phyloP scores from a whole-genome alignment of 2,888 invertebrate species.

The Drosophila trichaetosa region DNA sequence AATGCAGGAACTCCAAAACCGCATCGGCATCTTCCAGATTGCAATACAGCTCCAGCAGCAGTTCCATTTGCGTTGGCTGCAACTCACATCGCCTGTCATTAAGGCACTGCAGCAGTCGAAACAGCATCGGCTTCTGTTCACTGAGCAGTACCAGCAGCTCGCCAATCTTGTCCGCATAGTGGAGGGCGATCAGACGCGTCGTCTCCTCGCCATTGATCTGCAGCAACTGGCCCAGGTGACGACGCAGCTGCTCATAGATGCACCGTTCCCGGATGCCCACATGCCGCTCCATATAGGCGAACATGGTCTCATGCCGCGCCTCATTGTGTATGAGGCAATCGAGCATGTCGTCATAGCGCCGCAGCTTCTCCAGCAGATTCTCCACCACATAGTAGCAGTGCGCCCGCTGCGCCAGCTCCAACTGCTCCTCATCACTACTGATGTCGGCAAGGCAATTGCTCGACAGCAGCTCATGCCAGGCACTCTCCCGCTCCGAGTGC shows the following conservation, averaged over 20 bases:
- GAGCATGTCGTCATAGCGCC: conserved; percentile 88
- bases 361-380: conserved; percentile 88
- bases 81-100: conserved; percentile 85
- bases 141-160: conserved; percentile 83
- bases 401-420: conserved; percentile 88
- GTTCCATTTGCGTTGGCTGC: conserved; percentile 86
- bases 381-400: conserved; percentile 90
- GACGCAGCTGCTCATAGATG: conserved; percentile 85
- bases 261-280: conserved; percentile 84
- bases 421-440: conserved; percentile 86
- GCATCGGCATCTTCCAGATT: conserved; percentile 85
- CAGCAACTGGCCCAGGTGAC: conserved; percentile 86
- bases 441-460: conserved; percentile 87
- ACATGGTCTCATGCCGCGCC: conserved; percentile 88
- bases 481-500: conserved; percentile 90
- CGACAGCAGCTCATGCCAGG: conserved; percentile 89
- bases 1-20: conserved; percentile 86
- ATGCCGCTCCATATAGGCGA: conserved; percentile 86
- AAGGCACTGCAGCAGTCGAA: conserved; percentile 87
- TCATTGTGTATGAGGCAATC: conserved; percentile 89
- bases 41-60: conserved; percentile 88
- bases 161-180: conserved; percentile 86
- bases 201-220: conserved; percentile 87
- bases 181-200: conserved; percentile 87
- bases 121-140: conserved; percentile 82